phyloP scores from a whole-genome alignment of 2,797 vertebrate species.

The Parauchenoglanis ngamensis region DNA sequence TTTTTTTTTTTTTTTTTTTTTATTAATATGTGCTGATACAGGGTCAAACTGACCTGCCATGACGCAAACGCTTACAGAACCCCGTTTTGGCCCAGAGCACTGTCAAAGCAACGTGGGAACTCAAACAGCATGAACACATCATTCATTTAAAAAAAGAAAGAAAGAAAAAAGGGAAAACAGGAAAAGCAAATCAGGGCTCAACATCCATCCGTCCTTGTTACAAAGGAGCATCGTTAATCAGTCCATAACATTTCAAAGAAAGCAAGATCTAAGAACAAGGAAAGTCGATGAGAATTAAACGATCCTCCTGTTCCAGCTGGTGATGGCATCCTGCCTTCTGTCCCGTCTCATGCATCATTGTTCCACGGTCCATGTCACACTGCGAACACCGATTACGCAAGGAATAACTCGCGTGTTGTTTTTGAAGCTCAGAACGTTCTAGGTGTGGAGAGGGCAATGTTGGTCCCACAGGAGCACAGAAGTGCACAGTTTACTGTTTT shows the following conservation, averaged over 20 bases:
- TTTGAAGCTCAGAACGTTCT: not conserved
- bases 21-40: constrained; percentile 79
- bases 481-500: constrained; percentile 12
- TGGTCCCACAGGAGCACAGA: constrained; percentile 6
- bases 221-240: constrained; percentile 13
- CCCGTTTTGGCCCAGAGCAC: constrained; percentile 59
- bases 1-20: constrained; percentile 53
- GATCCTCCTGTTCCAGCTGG: constrained; percentile 41
- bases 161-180: not conserved
- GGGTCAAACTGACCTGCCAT: constrained; percentile 73
- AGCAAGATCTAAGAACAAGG: not conserved
- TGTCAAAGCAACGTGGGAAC: constrained; percentile 69
- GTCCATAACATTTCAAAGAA: constrained; percentile 56
- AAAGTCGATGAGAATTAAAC: not conserved
- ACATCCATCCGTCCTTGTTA: not conserved
- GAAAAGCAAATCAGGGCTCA: not conserved
- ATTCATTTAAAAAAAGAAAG: constrained; percentile 60
- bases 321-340: not conserved
- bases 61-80: constrained; percentile 73
- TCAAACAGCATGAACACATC: constrained; percentile 53
- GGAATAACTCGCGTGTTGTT: not conserved
- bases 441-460: not conserved
- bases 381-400: constrained; percentile 12
- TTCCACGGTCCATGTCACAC: not conserved
- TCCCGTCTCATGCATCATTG: not conserved